A percentile compares a stretch with the other conserved stretches of the same genome.
Conservation (phyloP, 2,797 vertebrate genomes). For the Threskiornis aethiopicus region DNA sequence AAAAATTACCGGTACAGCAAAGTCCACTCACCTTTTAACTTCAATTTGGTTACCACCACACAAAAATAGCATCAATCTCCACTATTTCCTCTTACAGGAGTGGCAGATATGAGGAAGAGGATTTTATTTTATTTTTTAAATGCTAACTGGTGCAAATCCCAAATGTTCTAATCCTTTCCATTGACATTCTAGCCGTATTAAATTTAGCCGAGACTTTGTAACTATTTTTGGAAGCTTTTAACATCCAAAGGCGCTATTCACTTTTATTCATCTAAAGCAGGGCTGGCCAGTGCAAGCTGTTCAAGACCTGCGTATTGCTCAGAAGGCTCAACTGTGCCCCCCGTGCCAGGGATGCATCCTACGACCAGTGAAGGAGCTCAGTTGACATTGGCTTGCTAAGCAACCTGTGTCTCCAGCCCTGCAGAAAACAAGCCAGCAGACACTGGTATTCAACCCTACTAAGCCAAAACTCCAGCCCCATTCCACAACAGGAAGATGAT, state of each 20-base stretch:
- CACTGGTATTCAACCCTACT: background rate
- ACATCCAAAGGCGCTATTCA: conserved; percentile 25
- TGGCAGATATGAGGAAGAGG: background rate
- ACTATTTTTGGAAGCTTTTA: conserved; percentile 64
- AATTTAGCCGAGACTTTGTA: conserved; percentile 54
- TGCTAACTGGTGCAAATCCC: conserved; percentile 49
- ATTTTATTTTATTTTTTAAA: background rate
- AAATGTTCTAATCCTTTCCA: conserved; percentile 51
- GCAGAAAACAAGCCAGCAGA: background rate
- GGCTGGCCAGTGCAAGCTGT: background rate
- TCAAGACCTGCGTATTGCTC: background rate
- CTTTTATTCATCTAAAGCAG: conserved; percentile 4
- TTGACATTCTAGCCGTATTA: conserved; percentile 51
- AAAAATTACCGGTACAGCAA: background rate
- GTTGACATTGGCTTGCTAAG: background rate
- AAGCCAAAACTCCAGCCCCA: background rate
- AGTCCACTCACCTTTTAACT: background rate
- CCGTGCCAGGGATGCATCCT: background rate
- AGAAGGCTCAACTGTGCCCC: background rate
- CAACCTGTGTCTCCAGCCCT: background rate
- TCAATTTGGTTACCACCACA: background rate
- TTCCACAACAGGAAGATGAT: background rate
- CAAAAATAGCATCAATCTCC: background rate
- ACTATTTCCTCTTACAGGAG: background rate
- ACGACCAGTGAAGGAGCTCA: background rate